Evolutionary conservation across 2,888 invertebrate genomes (phyloP), one percentile per base, ranked within the genome.

Genomic region (Cinara cedri): DNA sequence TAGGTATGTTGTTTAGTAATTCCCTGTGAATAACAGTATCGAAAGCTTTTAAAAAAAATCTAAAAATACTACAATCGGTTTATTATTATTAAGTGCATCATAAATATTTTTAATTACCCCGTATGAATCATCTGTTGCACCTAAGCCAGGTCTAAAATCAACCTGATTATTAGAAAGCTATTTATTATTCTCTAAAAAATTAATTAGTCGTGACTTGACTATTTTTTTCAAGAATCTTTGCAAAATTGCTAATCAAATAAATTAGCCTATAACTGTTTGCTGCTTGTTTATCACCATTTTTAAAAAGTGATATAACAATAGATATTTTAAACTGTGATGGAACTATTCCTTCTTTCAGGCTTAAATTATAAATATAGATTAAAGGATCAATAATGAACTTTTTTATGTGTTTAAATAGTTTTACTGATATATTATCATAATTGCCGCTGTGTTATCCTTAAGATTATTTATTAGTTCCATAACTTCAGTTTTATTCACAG

Each of bases 221-320:
- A 63, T 63, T 63, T n/a, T n/a, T 57, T 57, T 57, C 42, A n/a
- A 63, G 16, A n/a, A 63, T 63, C 34, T 42, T 63, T 10, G 60
- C 60, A 60, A 60, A 60, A 60, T 3, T 63, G 0, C 42, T 34
- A n/a, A 34, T 63, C 34, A 42, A 21, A 2, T 9, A 57, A 21
- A 57, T 57, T 21, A 24, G 62, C 16, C n/a, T 63, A n/a, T 63
- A 34, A 34, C 42, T 63, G 16, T 34, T 34, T 34, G 42, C 16
- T 34, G 34, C 16, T 63, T 63, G 62, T 63, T 63, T 34, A 63
- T 63, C 42, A 16, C 42, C 62, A 10, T 63, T 63, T 63, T 34
- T 34, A 63, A 63, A 63, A 63, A 63, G 13, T 34, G 62, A 16
- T 63, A 34, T 34, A 34, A 34, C 3, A n/a, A 63, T 34, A 34